Base-by-base conservation (phyloP, 2,888 invertebrate genomes). In the Emmelina monodactyla region DNA sequence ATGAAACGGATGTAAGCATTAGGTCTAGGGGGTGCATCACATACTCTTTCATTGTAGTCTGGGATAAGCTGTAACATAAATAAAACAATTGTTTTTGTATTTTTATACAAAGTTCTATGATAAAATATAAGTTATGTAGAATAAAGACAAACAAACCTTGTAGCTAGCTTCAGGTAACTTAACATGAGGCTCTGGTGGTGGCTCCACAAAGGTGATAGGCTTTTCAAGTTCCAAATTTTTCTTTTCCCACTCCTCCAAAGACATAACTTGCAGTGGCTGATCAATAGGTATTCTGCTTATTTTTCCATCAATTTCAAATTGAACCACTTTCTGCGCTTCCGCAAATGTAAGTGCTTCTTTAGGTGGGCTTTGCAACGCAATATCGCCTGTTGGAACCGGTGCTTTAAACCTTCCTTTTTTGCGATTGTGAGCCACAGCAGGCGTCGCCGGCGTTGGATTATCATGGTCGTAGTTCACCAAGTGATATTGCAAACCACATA, bases 1-100 rank as follows among this genome's bases (percentile, higher is more conserved):
- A 97, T 95, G 60, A 94, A 97, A 39, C 94, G 84, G 36, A 95
- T 96, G 57, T 94, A 94, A 1, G 94, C 92, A 65, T 92, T 89
- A 0, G 94, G 92, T 31, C 93, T 82, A 1, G 89, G 80, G 31
- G 94, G 91, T 0, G 93, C 93, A 70, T 92, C 91, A 50, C 87
- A 84, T 33, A 92, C 89, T 51, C 87, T 83, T 37, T 76, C 78
- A 50, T 79, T 78, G 64, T 92, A 94, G 58, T 89, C 88, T 6
- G 88, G 86, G 32, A 94, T 82, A 37, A 91, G 49, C 78, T 79
- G 53, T 1, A 47, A 51, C 25, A 15, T 22, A 39, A 22, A 16
- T 19, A 15, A 25, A 11, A n/a, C n/a, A n/a, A n/a, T n/a, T n/a
- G n/a, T n/a, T n/a, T n/a, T n/a, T n/a, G n/a, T 19, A 19, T 9